These are phyloP conservation scores for Bradypus variegatus DNA, from an alignment of 2,797 vertebrate genomes.

Conservation along the genomic window DNA sequence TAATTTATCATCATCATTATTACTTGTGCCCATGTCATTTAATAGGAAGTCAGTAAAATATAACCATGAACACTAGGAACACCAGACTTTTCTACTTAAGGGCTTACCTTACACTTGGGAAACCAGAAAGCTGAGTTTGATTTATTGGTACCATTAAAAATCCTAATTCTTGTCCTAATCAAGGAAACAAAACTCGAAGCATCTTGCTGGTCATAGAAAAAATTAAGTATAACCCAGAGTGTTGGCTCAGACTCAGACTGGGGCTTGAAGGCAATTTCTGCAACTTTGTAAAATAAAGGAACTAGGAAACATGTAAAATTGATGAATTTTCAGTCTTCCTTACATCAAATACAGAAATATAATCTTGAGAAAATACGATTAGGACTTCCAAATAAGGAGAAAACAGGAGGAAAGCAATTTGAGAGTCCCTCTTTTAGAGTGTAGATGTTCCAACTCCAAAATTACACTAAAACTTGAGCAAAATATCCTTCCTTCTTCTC, in stretches of 20 bases:
- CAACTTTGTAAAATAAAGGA: conserved; percentile 15
- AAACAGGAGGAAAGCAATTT: conserved; percentile 20
- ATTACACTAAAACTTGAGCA: conserved; percentile 38
- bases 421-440: conserved; percentile 1
- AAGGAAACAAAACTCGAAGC: not conserved
- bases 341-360: conserved; percentile 27
- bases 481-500: conserved; percentile 18
- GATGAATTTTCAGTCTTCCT: conserved; percentile 10
- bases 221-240: not conserved
- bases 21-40: not conserved
- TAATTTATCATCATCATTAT: not conserved
- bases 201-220: not conserved
- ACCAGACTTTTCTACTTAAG: not conserved
- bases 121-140: not conserved
- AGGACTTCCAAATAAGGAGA: conserved; percentile 42
- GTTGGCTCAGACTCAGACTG: not conserved
- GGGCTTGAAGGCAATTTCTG: not conserved
- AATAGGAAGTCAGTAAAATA: not conserved
- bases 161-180: not conserved
- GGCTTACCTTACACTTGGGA: not conserved
- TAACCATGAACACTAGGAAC: not conserved
- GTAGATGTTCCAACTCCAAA: conserved; percentile 34
- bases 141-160: not conserved
- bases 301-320: not conserved
- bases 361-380: conserved; percentile 34